Evolutionary conservation across 2,113 vertebrate species (phyloP), one percentile per base, ranked within the genome.

Genomic region (Dasyornis broadbenti): DNA sequence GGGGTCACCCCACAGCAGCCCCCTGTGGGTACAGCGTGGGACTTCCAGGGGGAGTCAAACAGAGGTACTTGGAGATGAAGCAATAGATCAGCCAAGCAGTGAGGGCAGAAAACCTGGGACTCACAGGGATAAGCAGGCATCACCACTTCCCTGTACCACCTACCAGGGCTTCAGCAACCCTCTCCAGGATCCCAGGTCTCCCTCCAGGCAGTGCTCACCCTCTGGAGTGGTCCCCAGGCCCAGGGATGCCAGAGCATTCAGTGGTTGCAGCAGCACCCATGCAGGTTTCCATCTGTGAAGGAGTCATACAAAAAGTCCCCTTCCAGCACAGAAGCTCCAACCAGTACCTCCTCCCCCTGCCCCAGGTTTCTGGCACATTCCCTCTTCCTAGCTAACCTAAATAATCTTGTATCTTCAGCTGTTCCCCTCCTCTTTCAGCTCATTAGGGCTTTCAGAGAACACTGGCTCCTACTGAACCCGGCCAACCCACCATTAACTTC

Each of bases 381-480:
- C 49, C 45, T 69, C 44, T 76, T 85, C 57, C 37, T 27, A 71
- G n/a, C 68, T 93, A 90, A 95, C 94, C 90, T 93, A 95, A 87
- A 93, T 83, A 82, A 85, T 59, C 39, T 40, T 31, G 8, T n/a
- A 33, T 26, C 64, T 83, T 92, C 91, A 82, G 88, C 78, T 84
- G 73, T 47, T 81, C 57, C 57, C 70, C 45, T 92, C 30, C 82
- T 83, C 85, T 92, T 93, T 54, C 39, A 86, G 88, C 94, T 95
- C 83, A 91, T 96, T 93, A 95, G 57, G 72, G 35, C 86, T 94
- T 86, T 84, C 13, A 84, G 83, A 86, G 82, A 94, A 92, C 35
- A 39, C 31, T 33, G 59, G 56, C 80, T 91, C 49, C 35, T 65
- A 47, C 69, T 8, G 3, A 94, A 95, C 89, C 50, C 0, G 2